These are phyloP conservation scores for Adoxophyes honmai DNA, from an alignment of 1,140 invertebrate species.

Conservation along the genomic window DNA sequence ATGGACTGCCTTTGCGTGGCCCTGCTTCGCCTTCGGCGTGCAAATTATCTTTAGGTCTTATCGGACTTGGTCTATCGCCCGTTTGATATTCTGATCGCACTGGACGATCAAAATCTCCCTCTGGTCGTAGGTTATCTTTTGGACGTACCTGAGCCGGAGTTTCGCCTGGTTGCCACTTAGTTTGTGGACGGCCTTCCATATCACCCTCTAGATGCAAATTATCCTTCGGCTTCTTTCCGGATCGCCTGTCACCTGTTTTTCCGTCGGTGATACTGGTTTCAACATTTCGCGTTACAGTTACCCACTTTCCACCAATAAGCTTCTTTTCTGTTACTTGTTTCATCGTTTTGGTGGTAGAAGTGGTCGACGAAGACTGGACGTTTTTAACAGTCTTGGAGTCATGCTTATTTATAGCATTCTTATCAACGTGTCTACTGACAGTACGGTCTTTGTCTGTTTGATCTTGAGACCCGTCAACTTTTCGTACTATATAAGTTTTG, in stretches of 20 bases:
- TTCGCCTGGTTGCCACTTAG: conserved; percentile 58
- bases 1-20: conserved; percentile 57
- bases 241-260: conserved; percentile 76
- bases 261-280: not conserved
- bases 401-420: not conserved
- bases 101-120: conserved; percentile 79
- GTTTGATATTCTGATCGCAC: conserved; percentile 54
- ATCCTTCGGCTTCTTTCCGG: conserved; percentile 72
- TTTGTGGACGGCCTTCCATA: conserved; percentile 41
- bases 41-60: conserved; percentile 77
- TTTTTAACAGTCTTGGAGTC: conserved; percentile 13
- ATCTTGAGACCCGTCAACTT: not conserved
- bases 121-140: conserved; percentile 79
- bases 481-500: not conserved
- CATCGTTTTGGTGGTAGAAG: conserved; percentile 3
- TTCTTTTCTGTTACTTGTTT: conserved; percentile 17
- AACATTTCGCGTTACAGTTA: conserved; percentile 5
- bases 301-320: conserved; percentile 13
- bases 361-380: conserved; percentile 6
- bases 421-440: not conserved
- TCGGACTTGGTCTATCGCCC: conserved; percentile 77
- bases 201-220: conserved; percentile 80
- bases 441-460: not conserved
- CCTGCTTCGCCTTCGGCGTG: conserved; percentile 74
- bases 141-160: conserved; percentile 59